Evolutionary conservation across 1,140 invertebrate genomes (phyloP), one percentile per base, ranked within the genome.

Genomic region (Ruditapes philippinarum): DNA sequence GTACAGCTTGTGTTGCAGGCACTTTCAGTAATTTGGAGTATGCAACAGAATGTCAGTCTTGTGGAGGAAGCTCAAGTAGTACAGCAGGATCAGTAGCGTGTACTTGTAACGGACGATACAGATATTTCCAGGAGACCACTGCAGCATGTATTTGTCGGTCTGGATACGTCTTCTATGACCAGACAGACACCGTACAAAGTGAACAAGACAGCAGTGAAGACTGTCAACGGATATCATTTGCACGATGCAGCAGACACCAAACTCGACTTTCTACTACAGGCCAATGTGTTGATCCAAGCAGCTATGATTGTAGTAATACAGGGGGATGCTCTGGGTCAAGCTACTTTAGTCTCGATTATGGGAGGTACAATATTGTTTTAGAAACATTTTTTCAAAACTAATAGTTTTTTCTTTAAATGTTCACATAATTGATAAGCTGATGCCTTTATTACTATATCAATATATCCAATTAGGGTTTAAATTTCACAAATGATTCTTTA

Each of bases 101-200:
- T 88, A 85, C 90, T 2, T 95, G 95, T 87, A 88, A 60, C 7
- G 95, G 95, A n/a, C 91, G 91, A 28, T 93, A 93, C 76, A 88
- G 95, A 45, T 78, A 70, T 31, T 95, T 93, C 92, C 94, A 94
- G 83, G 40, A 91, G 31, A 94, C 93, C 0, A 91, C 91, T 54
- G 94, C 94, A 12, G 83, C 91, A 9, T 95, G 95, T 89, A 86
- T 92, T 7, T 95, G 94, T 70, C 31, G 89, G 54, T 81, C 88
- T 28, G 94, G 94, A 17, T 95, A 94, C 82, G 91, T 94, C 31
- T 95, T 92, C 90, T 95, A 95, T 88, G 92, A 95, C 88, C 94
- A 95, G 38, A 74, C 91, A 0, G 92, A 95, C 49, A 42, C 57
- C 54, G 62, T 88, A n/a, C 62, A 78, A 36, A 81, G 88, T 31